Evolutionary conservation across 1,140 invertebrate genomes (phyloP), one percentile per base, ranked within the genome.

Genomic region (Bombus polaris): DNA sequence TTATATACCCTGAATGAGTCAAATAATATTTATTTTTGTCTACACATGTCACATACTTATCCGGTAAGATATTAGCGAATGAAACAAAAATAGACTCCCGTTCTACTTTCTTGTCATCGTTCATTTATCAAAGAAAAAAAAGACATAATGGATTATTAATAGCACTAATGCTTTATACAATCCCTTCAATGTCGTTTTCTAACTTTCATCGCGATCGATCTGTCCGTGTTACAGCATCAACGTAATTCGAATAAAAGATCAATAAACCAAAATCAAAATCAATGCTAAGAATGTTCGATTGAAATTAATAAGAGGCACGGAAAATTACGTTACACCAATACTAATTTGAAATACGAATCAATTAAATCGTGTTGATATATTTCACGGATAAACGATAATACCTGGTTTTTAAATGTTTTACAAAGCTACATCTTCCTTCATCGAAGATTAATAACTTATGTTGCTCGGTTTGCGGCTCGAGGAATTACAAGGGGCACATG

Each of bases 371-470:
- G 18, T 22, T 42, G 37, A 28, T 2, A 42, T 42, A 28, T 28
- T 42, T 42, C 12, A 12, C 8, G 2, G 22, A 39, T 10, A 39
- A 25, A 47, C 32, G 32, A 53, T 25, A 6, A 65, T 32, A 65
- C 25, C 44, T 25, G 66, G 62, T 4, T 77, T 71, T 53, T 1
- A 42, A 32, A 13, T 0, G 12, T 72, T 18, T 12, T 18, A n/a
- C 53, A 66, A 18, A 57, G 32, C 74, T 81, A 42, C 57, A 68
- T 35, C 68, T 79, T 79, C n/a, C 22, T 71, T 71, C 12, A 4
- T 73, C 13, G 25, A 39, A 66, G 35, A 81, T 85, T 68, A 81
- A 81, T 81, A 66, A 72, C n/a, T n/a, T 5, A 15, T 3, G 39
- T 1, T n/a, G 37, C 39, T 47, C 39, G 12, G 35, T 85, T 80